phyloP scores from a whole-genome alignment of 2,888 invertebrate genomes.

The Lasius fuliginosus region DNA sequence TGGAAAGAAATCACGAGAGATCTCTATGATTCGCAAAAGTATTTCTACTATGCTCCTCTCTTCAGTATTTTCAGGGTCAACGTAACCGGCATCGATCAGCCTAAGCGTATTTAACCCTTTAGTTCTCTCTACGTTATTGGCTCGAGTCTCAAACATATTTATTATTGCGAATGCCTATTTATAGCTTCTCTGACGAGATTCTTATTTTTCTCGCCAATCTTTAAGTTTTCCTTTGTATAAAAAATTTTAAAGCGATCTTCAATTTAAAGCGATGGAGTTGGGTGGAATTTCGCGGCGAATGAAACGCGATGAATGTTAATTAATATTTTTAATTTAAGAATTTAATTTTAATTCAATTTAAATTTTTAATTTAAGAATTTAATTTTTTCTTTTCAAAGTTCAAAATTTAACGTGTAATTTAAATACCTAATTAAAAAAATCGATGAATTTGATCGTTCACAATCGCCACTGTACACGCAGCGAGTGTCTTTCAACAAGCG shows the following conservation, averaged over 20 bases:
- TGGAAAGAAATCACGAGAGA: constrained; percentile 64
- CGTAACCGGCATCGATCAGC: constrained; percentile 6
- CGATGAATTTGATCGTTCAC: neutral
- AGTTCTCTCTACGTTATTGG: neutral
- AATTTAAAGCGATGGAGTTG: neutral
- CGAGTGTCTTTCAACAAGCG: constrained; percentile 47
- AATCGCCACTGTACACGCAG: neutral
- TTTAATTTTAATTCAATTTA: too few species aligned
- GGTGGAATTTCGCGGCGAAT: neutral
- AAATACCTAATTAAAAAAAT: neutral
- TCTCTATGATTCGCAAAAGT: constrained; percentile 45
- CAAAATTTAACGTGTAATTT: too few species aligned
- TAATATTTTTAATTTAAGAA: too few species aligned
- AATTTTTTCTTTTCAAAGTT: neutral
- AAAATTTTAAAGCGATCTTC: neutral
- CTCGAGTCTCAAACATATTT: neutral
- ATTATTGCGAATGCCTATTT: neutral
- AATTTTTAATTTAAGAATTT: too few species aligned
- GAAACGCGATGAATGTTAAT: too few species aligned
- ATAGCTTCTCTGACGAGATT: neutral
- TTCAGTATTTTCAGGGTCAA: constrained; percentile 34
- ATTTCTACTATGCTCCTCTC: constrained; percentile 11
- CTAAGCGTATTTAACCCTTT: constrained; percentile 6
- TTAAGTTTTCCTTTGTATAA: neutral
- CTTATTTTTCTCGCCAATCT: neutral